phyloP scores from a whole-genome alignment of 2,113 vertebrate genomes.

The Poeciliopsis occidentalis region DNA sequence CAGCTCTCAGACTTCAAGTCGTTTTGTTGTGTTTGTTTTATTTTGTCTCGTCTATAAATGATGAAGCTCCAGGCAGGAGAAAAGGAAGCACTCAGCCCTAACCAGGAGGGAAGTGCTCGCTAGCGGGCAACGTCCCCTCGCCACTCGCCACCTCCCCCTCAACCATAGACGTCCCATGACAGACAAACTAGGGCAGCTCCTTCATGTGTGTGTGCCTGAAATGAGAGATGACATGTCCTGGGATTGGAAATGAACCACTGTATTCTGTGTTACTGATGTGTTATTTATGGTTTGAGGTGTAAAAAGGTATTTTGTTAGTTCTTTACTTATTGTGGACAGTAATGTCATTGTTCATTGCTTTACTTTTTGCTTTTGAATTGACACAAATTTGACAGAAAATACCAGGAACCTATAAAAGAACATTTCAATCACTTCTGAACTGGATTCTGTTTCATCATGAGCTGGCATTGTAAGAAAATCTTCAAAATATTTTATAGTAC shows the following conservation, averaged over 20 bases:
- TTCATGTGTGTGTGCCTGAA: slow-evolving; percentile 31
- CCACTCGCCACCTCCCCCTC: slow-evolving; percentile 25
- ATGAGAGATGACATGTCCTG: slow-evolving; percentile 5
- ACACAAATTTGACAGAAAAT: slow-evolving; percentile 32
- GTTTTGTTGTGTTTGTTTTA: slow-evolving; percentile 77
- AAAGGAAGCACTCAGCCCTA: slow-evolving; percentile 65
- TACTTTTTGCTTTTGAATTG: slow-evolving; percentile 23
- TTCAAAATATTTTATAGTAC: slow-evolving; percentile 26
- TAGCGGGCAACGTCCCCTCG: slow-evolving; percentile 59
- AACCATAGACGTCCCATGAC: slow-evolving; percentile 17
- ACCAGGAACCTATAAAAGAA: slow-evolving; percentile 18
- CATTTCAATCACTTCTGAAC: slow-evolving; percentile 5
- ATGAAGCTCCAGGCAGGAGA: slow-evolving; percentile 66
- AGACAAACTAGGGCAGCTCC: slow-evolving; percentile 38
- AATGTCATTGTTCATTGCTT: slow-evolving; percentile 16
- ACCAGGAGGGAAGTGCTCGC: slow-evolving; percentile 47
- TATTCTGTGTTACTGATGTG: slow-evolving; percentile 10
- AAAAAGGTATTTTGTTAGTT: not conserved
- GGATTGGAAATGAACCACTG: not conserved
- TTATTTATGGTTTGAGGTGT: not conserved
- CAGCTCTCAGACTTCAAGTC: slow-evolving; percentile 40
- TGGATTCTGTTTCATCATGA: slow-evolving; percentile 18
- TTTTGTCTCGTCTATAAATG: slow-evolving; percentile 75
- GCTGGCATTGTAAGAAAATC: not conserved
- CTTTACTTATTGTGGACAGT: not conserved